Base-by-base conservation (phyloP, 2,113 vertebrate species). In the Pluvialis apricaria region DNA sequence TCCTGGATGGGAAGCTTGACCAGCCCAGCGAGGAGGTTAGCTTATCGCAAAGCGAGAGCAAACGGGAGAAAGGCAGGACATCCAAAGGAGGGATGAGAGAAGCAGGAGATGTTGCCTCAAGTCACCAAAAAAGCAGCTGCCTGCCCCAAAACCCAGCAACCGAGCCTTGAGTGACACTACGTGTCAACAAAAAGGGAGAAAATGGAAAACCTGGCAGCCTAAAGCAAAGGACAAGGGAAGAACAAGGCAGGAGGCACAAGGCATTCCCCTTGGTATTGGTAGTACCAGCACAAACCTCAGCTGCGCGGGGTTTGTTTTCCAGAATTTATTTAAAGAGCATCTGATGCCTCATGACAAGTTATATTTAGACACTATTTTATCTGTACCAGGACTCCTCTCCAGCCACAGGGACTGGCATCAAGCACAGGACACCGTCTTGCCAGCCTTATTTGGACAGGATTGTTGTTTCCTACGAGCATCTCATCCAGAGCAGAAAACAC, bases 241-340 rank as follows among this genome's bases (percentile, higher is more conserved):
- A 68, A 91, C 49, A 72, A 28, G 57, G 65, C 40, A 42, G 57
- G 52, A 61, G 32, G 49, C 61, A 68, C 5, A 1, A 60, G 26
- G 5, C 65, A n/a, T n/a, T 65, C 24, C 51, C 47, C 62, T 11
- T 16, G 4, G 69, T 62, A 58, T 13, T 8, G 68, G 54, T 13
- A 76, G 29, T 28, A 71, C 68, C 91, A 75, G 84, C 25, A 32
- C 54, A 82, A 57, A n/a, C 88, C 57, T 92, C 88, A 95, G 73
- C 72, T 91, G 42, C 16, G 0, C 16, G n/a, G 32, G 12, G 4
- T 1, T 72, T 91, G 68, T 68, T 95, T 79, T 86, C 87, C 76
- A 85, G 92, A 79, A 82, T 90, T 88, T 89, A 94, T 94, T 96
- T 95, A 94, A 94, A 95, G 91, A 97, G 45, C 73, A 71, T 62